These are phyloP conservation scores for Unio pictorum DNA, from an alignment of 2,888 invertebrate species.

Conservation along the genomic window DNA sequence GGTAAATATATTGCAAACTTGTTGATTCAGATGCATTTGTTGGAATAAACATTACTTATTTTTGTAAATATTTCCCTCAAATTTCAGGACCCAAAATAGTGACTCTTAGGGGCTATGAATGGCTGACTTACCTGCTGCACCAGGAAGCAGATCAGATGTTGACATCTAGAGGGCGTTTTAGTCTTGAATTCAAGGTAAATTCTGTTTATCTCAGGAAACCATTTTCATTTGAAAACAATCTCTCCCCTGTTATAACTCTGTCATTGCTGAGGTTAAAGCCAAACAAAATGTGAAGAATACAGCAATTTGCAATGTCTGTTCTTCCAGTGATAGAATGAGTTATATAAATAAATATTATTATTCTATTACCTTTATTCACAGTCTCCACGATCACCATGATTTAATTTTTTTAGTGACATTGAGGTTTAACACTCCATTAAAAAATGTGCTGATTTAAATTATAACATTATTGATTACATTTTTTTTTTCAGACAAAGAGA, in stretches of 20 bases:
- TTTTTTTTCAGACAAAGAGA: conserved; percentile 82
- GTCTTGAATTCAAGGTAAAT: conserved; percentile 87
- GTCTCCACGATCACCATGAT: too few relatives aligned
- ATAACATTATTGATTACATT: conserved; percentile 3
- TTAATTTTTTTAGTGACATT: too few relatives aligned
- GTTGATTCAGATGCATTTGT: not conserved
- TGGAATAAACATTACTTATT: not conserved
- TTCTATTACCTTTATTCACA: too few relatives aligned
- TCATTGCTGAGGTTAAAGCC: too few relatives aligned
- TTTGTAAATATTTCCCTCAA: conserved; percentile 2
- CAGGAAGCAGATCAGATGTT: conserved; percentile 81
- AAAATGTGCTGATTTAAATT: conserved; percentile 1
- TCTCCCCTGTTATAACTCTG: too few relatives aligned
- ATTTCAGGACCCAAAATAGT: conserved; percentile 86
- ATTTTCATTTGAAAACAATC: too few relatives aligned
- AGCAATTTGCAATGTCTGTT: too few relatives aligned
- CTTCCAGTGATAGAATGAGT: too few relatives aligned
- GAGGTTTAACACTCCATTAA: not conserved
- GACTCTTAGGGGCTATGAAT: conserved; percentile 91
- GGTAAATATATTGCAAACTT: not conserved
- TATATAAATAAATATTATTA: too few relatives aligned
- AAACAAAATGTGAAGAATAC: too few relatives aligned
- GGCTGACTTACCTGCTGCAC: conserved; percentile 92
- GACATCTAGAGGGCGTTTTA: conserved; percentile 73
- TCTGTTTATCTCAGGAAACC: not conserved